These are phyloP conservation scores for Cirrhinus molitorella DNA, from an alignment of 2,797 vertebrate genomes.

Conservation along the genomic window DNA sequence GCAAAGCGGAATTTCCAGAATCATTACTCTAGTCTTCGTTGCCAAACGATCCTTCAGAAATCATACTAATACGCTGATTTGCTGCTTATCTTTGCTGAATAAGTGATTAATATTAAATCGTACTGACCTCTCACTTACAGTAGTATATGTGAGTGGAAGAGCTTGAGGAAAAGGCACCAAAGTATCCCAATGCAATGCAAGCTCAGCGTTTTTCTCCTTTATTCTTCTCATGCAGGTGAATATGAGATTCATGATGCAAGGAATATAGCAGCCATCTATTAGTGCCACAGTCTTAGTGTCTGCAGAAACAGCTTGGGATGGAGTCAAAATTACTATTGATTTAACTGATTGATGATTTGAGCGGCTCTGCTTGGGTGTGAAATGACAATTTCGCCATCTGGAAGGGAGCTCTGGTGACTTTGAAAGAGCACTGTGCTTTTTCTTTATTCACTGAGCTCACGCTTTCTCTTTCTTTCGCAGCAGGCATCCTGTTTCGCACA, in stretches of 20 bases:
- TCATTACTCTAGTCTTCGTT: background rate
- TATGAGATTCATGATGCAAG: background rate
- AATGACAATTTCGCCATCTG: constrained; percentile 22
- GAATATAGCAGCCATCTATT: constrained; percentile 10
- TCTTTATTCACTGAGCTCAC: constrained; percentile 8
- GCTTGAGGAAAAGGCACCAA: background rate
- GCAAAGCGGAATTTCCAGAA: background rate
- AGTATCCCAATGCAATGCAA: constrained; percentile 8
- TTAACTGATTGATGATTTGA: constrained; percentile 46
- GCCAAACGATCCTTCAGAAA: background rate
- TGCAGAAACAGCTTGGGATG: constrained; percentile 22
- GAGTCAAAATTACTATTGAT: constrained; percentile 44
- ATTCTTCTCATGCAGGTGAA: constrained; percentile 23
- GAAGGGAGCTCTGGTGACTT: constrained; percentile 31
- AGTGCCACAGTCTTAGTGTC: background rate
- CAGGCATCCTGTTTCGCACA: background rate
- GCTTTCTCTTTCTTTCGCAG: constrained; percentile 14
- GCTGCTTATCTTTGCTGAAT: background rate
- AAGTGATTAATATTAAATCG: background rate
- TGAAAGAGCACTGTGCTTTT: constrained; percentile 21
- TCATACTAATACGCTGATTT: background rate
- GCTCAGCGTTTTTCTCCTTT: background rate
- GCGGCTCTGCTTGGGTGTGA: constrained; percentile 39
- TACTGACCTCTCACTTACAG: background rate
- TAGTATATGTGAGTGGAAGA: background rate